phyloP scores from a whole-genome alignment of 1,140 invertebrate genomes.

The Mya arenaria region DNA sequence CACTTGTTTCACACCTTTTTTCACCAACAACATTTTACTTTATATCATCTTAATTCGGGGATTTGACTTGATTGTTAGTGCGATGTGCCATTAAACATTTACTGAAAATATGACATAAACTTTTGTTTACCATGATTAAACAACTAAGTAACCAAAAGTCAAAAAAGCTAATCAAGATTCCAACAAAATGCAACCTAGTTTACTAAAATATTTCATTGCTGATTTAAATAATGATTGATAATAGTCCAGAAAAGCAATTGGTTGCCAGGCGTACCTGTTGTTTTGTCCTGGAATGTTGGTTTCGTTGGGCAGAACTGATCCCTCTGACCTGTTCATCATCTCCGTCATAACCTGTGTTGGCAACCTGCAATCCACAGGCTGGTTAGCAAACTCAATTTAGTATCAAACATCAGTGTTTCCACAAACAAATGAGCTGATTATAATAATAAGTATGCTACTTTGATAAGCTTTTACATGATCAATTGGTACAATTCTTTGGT shows the following conservation, averaged over 20 bases:
- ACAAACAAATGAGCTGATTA: no score
- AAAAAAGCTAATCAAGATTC: not conserved
- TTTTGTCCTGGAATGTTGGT: constrained; percentile 41
- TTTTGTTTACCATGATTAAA: no score
- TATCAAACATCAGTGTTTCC: constrained; percentile 23
- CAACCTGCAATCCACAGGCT: not conserved
- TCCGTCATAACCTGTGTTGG: constrained; percentile 39
- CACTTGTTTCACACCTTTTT: no score
- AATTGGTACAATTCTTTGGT: no score
- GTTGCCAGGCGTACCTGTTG: constrained; percentile 16
- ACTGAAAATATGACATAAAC: no score
- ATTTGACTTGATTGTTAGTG: no score
- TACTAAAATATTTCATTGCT: not conserved
- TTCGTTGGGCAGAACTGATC: not conserved
- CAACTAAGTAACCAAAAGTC: no score
- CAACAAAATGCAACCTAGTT: not conserved
- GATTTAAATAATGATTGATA: not conserved
- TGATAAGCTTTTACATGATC: no score
- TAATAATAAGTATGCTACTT: no score
- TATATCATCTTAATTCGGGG: no score
- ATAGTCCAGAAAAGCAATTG: not conserved
- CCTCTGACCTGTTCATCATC: constrained; percentile 45
- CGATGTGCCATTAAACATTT: no score
- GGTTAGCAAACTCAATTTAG: constrained; percentile 25
- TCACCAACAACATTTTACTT: no score